Evolutionary conservation across 2,888 invertebrate species (phyloP).

Genomic region (Diarsia mendica): DNA sequence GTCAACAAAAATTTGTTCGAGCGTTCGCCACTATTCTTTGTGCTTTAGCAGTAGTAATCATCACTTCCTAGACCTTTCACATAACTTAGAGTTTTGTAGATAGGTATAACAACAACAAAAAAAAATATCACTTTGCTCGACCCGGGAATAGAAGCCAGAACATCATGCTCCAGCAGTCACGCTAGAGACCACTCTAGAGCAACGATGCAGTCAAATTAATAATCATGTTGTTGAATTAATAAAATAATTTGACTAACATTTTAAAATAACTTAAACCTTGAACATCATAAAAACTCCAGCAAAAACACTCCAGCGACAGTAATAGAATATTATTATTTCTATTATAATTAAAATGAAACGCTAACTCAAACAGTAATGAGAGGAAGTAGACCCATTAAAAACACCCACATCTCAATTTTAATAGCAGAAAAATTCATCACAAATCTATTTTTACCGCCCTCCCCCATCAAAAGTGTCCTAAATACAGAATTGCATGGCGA

Average conservation of each 20-base stretch:
- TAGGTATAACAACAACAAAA: no score
- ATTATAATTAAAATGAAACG: conserved; percentile 37
- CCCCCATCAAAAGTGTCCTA: conserved; percentile 86
- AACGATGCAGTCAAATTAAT: no score
- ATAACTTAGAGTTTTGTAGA: no score
- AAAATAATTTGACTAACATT: not conserved
- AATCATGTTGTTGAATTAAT: not conserved
- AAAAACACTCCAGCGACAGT: not conserved
- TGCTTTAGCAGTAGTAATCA: no score
- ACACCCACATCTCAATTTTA: conserved; percentile 53
- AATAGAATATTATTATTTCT: not conserved
- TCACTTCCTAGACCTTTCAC: no score
- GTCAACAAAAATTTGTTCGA: no score
- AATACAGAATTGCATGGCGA: conserved; percentile 86
- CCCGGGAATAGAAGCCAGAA: no score
- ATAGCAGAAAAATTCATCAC: conserved; percentile 58
- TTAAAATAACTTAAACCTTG: not conserved
- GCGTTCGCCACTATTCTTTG: no score
- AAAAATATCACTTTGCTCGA: no score
- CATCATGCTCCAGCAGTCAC: no score
- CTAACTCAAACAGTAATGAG: conserved; percentile 30
- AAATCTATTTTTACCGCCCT: conserved; percentile 72
- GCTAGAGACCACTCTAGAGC: no score
- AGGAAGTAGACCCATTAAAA: conserved; percentile 38
- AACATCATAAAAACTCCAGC: not conserved